Evolutionary conservation across 1,140 invertebrate species (phyloP).

Genomic region (Zophobas atratus): DNA sequence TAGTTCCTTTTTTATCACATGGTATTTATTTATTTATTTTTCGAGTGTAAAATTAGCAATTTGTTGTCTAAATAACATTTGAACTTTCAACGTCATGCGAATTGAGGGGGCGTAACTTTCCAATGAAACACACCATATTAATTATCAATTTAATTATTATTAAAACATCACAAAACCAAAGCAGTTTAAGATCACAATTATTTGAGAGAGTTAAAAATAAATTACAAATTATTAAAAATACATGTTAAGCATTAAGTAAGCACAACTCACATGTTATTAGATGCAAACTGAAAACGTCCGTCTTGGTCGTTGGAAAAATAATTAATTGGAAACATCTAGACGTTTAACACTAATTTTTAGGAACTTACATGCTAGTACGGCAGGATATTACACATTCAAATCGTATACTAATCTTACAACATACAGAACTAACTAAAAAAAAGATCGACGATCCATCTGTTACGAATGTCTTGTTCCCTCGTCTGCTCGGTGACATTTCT

Average conservation of each 20-base stretch:
- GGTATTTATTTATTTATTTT: slow-evolving; percentile 47
- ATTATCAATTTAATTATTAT: slow-evolving; percentile 48
- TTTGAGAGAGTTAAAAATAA: slow-evolving; percentile 59
- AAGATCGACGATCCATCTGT: not conserved
- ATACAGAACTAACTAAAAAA: slow-evolving; percentile 50
- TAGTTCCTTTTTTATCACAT: slow-evolving; percentile 31
- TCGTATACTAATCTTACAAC: slow-evolving; percentile 47
- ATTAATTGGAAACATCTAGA: slow-evolving; percentile 27
- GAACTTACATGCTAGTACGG: slow-evolving; percentile 63
- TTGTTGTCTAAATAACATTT: too few relatives aligned
- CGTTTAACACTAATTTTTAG: slow-evolving; percentile 52
- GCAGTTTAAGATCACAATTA: slow-evolving; percentile 64
- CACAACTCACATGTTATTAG: slow-evolving; percentile 43
- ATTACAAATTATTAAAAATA: slow-evolving; percentile 53
- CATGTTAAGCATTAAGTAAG: slow-evolving; percentile 56
- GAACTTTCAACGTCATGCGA: too few relatives aligned
- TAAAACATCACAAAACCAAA: slow-evolving; percentile 63
- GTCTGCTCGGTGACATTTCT: slow-evolving; percentile 60
- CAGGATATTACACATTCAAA: slow-evolving; percentile 53
- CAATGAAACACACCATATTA: not conserved
- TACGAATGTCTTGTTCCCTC: slow-evolving; percentile 46
- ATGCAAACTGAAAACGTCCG: slow-evolving; percentile 28
- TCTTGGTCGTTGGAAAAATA: slow-evolving; percentile 14
- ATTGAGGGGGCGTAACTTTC: too few relatives aligned
- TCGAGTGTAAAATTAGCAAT: slow-evolving; percentile 2